Conservation (phyloP, 2,797 vertebrate species). For the Sebastes hubbsi region DNA sequence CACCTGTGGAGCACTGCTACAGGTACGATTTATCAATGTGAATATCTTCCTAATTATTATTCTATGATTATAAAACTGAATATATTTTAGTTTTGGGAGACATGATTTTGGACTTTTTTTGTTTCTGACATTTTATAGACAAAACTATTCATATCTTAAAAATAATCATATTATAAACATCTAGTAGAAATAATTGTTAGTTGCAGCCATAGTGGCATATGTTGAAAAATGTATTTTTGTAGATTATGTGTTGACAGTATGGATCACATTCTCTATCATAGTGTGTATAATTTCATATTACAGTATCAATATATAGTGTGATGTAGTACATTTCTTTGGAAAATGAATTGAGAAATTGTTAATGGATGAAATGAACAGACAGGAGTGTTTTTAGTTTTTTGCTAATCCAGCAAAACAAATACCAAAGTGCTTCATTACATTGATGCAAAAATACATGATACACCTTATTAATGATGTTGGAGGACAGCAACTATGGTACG, state of each 20-base stretch:
- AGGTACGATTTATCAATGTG: not conserved
- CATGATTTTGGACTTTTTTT: no score
- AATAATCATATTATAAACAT: not conserved
- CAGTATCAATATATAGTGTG: no score
- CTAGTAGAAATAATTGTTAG: not conserved
- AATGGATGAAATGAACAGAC: no score
- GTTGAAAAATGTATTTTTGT: not conserved
- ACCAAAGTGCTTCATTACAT: not conserved
- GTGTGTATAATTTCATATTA: no score
- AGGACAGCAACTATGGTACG: not conserved
- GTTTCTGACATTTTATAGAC: not conserved
- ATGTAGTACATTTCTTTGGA: no score
- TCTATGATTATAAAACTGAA: not conserved
- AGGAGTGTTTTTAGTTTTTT: no score
- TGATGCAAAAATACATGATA: not conserved
- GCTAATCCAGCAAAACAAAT: not conserved
- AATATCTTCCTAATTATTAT: not conserved
- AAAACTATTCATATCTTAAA: not conserved
- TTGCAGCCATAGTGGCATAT: not conserved
- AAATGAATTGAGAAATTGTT: no score
- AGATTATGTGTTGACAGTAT: not conserved
- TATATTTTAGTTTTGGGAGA: not conserved
- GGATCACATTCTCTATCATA: no score
- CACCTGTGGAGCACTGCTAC: no score
- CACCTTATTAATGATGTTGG: not conserved